phyloP scores from a whole-genome alignment of 2,888 invertebrate species.

The Hemicrepidius hirtus region DNA sequence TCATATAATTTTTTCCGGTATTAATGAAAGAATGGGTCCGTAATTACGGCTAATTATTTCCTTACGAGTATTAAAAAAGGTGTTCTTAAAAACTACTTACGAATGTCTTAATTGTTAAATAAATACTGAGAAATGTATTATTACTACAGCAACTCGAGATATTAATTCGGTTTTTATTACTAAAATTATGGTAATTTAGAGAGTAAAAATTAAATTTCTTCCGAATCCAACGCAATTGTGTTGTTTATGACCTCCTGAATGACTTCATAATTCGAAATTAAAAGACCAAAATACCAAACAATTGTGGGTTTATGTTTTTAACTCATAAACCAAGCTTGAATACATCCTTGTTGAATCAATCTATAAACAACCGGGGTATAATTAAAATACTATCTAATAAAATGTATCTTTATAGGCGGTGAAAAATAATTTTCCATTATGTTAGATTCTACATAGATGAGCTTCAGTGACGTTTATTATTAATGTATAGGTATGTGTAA shows the following conservation, averaged over 20 bases:
- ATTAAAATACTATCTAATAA: slow-evolving; percentile 19
- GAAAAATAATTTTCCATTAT: slow-evolving; percentile 7
- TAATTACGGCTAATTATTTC: slow-evolving; percentile 56
- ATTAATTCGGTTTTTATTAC: slow-evolving; percentile 50
- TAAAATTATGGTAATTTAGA: slow-evolving; percentile 45
- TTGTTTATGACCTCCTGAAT: slow-evolving; percentile 29
- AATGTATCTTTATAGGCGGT: neutral
- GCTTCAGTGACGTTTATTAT: neutral
- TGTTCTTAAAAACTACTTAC: slow-evolving; percentile 58
- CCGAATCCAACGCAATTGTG: slow-evolving; percentile 2
- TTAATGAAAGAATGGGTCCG: slow-evolving; percentile 51
- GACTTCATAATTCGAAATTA: slow-evolving; percentile 31
- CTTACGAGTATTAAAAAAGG: slow-evolving; percentile 52
- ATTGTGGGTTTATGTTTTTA: slow-evolving; percentile 13
- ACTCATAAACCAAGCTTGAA: slow-evolving; percentile 7
- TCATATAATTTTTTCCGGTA: slow-evolving; percentile 55
- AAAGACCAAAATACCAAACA: slow-evolving; percentile 5
- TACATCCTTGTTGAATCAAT: neutral
- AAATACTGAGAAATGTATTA: slow-evolving; percentile 54
- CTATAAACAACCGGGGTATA: slow-evolving; percentile 1
- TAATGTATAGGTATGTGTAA: slow-evolving; percentile 1
- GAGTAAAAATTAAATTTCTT: slow-evolving; percentile 16
- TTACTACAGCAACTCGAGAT: slow-evolving; percentile 39
- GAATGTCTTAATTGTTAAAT: slow-evolving; percentile 59
- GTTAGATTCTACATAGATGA: neutral